Percentiles rank a stretch among this genome's conserved stretches.
Conservation (phyloP, 2,113 vertebrate species). For the Heterotilapia buettikoferi region DNA sequence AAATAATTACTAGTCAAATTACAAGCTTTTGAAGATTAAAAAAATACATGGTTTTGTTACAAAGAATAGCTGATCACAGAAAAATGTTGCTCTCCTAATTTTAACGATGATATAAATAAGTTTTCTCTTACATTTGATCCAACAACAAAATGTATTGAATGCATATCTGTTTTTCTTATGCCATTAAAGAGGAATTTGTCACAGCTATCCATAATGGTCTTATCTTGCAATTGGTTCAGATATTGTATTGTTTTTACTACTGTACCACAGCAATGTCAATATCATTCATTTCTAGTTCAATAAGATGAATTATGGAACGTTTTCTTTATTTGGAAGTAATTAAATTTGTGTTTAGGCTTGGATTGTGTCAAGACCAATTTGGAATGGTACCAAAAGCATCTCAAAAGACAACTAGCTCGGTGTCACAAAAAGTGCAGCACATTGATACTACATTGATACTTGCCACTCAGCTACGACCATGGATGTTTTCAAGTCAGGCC, state of each 20-base stretch:
- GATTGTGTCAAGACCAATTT: background rate
- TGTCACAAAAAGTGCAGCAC: background rate
- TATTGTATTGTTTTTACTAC: background rate
- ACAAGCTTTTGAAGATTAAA: background rate
- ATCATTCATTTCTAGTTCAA: background rate
- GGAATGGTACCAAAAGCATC: background rate
- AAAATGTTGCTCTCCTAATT: background rate
- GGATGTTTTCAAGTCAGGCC: background rate
- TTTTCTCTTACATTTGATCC: background rate
- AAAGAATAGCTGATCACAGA: background rate
- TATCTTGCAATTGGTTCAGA: background rate
- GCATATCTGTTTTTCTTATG: background rate
- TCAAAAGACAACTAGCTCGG: background rate
- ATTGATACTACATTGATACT: background rate
- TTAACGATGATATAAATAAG: too few relatives aligned
- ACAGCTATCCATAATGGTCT: accelerated
- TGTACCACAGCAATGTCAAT: background rate
- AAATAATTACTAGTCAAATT: background rate
- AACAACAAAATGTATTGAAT: background rate
- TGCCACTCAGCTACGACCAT: background rate
- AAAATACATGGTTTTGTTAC: background rate
- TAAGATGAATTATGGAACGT: background rate
- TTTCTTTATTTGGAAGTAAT: background rate
- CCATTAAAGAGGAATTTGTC: background rate
- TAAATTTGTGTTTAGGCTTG: background rate